These are phyloP conservation scores for Dendroctonus valens DNA, from an alignment of 1,140 invertebrate genomes.

Conservation along the genomic window DNA sequence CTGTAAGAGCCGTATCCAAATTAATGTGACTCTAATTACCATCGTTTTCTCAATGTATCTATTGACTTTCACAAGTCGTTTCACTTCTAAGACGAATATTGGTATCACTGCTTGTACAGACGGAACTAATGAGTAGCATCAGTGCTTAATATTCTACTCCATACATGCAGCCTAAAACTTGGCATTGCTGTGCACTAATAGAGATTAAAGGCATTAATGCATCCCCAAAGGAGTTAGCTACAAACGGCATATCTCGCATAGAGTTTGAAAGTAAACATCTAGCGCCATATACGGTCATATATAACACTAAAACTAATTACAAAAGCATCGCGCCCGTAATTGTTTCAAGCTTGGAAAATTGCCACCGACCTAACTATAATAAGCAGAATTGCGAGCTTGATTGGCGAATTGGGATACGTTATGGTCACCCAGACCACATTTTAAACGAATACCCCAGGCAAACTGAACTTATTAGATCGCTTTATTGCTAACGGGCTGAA, in stretches of 20 bases:
- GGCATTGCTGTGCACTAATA: constrained; percentile 18
- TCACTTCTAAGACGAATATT: too few species aligned
- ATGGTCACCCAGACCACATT: constrained; percentile 9
- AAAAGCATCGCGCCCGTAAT: constrained; percentile 19
- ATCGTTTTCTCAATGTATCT: too few species aligned
- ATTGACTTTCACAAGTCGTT: too few species aligned
- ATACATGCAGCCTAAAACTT: constrained; percentile 4
- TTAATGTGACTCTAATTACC: too few species aligned
- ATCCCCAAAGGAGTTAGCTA: constrained; percentile 5
- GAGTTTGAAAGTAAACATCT: constrained; percentile 14
- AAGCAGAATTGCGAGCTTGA: constrained; percentile 27
- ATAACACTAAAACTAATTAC: constrained; percentile 24
- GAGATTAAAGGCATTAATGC: constrained; percentile 18
- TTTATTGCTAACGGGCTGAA: background rate
- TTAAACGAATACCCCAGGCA: constrained; percentile 11
- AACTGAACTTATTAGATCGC: background rate
- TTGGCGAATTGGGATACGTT: constrained; percentile 20
- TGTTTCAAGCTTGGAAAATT: constrained; percentile 26
- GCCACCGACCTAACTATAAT: constrained; percentile 22
- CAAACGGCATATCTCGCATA: constrained; percentile 6
- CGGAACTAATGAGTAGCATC: too few species aligned
- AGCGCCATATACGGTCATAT: constrained; percentile 9
- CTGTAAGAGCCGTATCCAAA: too few species aligned
- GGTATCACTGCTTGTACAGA: too few species aligned
- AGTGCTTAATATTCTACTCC: too few species aligned